Evolutionary conservation across 2,888 invertebrate species (phyloP).

Genomic region (Chymomyza caudatula): DNA sequence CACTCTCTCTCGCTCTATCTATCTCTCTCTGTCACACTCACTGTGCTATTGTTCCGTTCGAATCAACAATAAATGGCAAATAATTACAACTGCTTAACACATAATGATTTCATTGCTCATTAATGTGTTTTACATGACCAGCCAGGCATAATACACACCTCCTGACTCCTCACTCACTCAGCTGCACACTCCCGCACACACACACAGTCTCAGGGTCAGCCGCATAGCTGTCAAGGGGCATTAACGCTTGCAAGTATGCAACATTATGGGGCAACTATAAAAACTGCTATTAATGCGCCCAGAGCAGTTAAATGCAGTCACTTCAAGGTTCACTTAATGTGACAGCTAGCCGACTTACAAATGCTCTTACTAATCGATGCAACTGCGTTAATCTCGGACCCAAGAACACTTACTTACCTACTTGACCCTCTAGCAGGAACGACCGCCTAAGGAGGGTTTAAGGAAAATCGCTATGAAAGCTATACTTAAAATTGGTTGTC

Average conservation of each 20-base stretch:
- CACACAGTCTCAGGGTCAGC: neutral
- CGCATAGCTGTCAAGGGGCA: neutral
- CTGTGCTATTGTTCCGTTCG: neutral
- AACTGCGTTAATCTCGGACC: too few species aligned
- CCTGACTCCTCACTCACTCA: neutral
- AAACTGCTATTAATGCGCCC: slow-evolving; percentile 34
- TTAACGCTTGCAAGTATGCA: neutral
- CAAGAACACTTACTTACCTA: too few species aligned
- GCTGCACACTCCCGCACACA: neutral
- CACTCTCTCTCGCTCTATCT: neutral
- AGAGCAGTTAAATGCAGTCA: slow-evolving; percentile 29
- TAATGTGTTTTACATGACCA: slow-evolving; percentile 4
- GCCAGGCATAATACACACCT: neutral
- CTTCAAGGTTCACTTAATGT: slow-evolving; percentile 21
- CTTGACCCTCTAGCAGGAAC: too few species aligned
- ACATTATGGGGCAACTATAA: slow-evolving; percentile 1
- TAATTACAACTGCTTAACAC: slow-evolving; percentile 34
- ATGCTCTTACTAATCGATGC: neutral
- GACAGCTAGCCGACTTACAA: neutral
- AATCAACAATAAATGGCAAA: slow-evolving; percentile 35
- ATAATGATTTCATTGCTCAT: slow-evolving; percentile 35
- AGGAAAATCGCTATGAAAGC: too few species aligned
- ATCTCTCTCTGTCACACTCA: neutral
- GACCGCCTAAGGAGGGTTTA: too few species aligned
- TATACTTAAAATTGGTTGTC: too few species aligned